Base-by-base conservation (phyloP, 2,113 vertebrate species). In the Grallaria varia region DNA sequence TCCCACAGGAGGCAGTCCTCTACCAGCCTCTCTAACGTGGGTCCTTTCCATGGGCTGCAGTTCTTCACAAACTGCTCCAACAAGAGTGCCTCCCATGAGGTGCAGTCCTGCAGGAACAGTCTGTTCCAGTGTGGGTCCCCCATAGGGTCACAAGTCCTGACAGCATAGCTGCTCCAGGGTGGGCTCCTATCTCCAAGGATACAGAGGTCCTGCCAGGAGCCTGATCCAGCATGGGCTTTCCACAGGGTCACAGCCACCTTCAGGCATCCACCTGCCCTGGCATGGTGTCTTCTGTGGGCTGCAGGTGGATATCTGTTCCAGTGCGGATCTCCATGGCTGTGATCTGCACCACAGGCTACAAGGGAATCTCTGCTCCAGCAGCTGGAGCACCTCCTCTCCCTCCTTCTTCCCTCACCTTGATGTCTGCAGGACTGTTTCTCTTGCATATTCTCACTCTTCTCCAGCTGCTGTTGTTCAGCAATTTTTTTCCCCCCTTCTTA, bases 91-190 rank as follows among this genome's bases (percentile, higher is more conserved):
- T 39, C 23, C 15, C 69, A 30, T 3, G 12, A 42, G 33, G 22
- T 40, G 6, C 4, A 47, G 23, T 12, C 50, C 49, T 74, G 39
- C n/a, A 39, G 71, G 30, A 75, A 18, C 20, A n/a, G 24, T 4
- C 23, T 47, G 40, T 9, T 19, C 30, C 9, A 49, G 9, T 0
- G 0, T 74, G 5, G 11, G 27, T 37, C 14, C 22, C 17, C 39
- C 11, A 28, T 2, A 7, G 21, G 18, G 8, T n/a, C 9, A 40
- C 71, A 56, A 66, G 19, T 9, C 24, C 50, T 40, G 42, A 5
- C 60, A 85, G 19, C 6, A 40, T 20, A 58, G 8, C 42, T n/a
- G 19, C 30, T 58, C 24, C 20, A 20, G 18, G 23, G 8, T 24
- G 24, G 47, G 2, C 8, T 35, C 20, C 30, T 35, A 24, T 58